Evolutionary conservation across 1,140 invertebrate species (phyloP), one percentile per base, ranked within the genome.

Genomic region (Drosophila tani): DNA sequence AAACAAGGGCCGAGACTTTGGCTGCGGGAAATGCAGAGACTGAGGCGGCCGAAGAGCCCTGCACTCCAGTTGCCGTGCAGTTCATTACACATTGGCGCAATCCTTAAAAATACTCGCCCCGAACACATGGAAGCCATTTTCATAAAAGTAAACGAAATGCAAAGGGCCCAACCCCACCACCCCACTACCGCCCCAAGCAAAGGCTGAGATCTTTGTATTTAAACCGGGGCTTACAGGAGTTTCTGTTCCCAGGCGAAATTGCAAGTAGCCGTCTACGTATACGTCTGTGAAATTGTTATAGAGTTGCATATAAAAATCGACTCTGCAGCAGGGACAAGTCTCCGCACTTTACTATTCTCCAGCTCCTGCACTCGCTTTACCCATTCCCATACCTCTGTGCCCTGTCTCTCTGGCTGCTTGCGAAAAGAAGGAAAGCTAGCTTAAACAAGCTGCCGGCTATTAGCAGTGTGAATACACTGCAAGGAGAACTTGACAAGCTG

Each of bases 101-200:
- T 86, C 84, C 79, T 87, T 64, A 77, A 58, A 50, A 57, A 79
- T 62, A 66, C 69, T 67, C 66, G 59, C 50, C 58, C 53, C 50
- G 65, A 66, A 75, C 68, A 82, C 47, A 64, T 83, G 47, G 49
- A 45, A 66, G 68, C 60, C 70, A 77, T 87, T 82, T 79, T 82
- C 75, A 87, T 87, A 88, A 87, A 87, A 88, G 83, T 88, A 81
- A 87, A 87, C 76, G 80, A 83, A 87, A 80, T 82, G 64, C 27
- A 50, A 59, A 74, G 46, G 49, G 60, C 12, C 12, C 17, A 14
- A 19, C 24, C 19, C 32, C 7, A 27, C 27, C 15, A 19, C 24
- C 19, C 32, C 7, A 27, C 27, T 17, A 17, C 43, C 53, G 17
- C 17, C 6, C 15, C 21, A 6, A 21, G 65, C 65, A 55, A 46